Base-by-base conservation (phyloP, 2,888 invertebrate genomes). In the Crematogaster levior region DNA sequence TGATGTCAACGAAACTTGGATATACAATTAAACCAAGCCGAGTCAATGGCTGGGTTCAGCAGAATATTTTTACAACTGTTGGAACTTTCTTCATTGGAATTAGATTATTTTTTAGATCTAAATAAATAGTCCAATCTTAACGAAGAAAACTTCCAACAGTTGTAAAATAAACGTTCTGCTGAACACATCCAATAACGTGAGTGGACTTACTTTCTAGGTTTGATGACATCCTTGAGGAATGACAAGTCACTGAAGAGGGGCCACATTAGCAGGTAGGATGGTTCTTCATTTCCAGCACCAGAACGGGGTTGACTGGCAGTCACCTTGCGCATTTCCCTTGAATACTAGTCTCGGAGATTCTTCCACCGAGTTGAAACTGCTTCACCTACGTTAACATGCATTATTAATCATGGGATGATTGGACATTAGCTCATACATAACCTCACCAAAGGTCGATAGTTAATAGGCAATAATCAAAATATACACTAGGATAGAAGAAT, bases 161-260 rank as follows among this genome's bases (percentile, higher is more conserved):
- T n/a, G n/a, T n/a, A n/a, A n/a, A n/a, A n/a, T n/a, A n/a, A n/a
- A n/a, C n/a, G n/a, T n/a, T n/a, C n/a, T n/a, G n/a, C n/a, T n/a
- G n/a, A n/a, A n/a, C n/a, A n/a, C n/a, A n/a, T n/a, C n/a, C 3
- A 27, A 24, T 56, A 58, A 24, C 18, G 15, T 58, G 58, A 27
- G 15, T 43, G 4, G 43, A 58, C 30, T 58, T 58, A 58, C 58
- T 58, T 30, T 58, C 58, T 58, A 15, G 30, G 58, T 58, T 58
- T 58, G 27, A 58, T 58, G 15, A 58, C 58, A 58, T 58, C 58
- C 18, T 58, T 58, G 5, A 58, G 58, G 3, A 30, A 58, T 58
- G 30, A 58, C 58, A 58, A 5, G 5, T 58, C 18, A 58, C 12
- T 58, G 27, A 30, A 58, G 12, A 58, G 58, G 5, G 58, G 24